Percentiles rank a stretch among this genome's conserved stretches.
Conservation (phyloP, 2,888 invertebrate genomes). For the Diachrysia chrysitis region DNA sequence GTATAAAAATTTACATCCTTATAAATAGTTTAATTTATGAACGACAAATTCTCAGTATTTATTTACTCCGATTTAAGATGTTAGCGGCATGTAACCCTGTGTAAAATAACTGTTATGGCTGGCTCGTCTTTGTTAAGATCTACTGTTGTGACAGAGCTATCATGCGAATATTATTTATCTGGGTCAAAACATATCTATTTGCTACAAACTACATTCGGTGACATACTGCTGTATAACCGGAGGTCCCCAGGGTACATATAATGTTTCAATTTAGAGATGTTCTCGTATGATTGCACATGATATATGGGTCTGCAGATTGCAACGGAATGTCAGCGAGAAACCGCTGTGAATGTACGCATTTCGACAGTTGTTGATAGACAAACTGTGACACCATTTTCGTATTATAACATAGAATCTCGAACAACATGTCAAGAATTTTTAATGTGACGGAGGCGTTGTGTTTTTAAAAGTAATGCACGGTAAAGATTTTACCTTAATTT, state of each 20-base stretch:
- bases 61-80: not conserved
- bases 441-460: not conserved
- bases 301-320: conserved; percentile 48
- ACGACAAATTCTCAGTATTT: too few relatives aligned
- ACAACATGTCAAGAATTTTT: not conserved
- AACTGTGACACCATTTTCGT: conserved; percentile 17
- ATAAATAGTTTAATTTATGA: too few relatives aligned
- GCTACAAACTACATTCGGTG: not conserved
- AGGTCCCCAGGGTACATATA: conserved; percentile 16
- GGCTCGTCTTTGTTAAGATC: not conserved
- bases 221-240: conserved; percentile 17
- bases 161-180: conserved; percentile 1
- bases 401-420: conserved; percentile 7
- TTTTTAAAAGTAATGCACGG: too few relatives aligned
- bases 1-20: too few relatives aligned
- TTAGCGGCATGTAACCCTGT: not conserved
- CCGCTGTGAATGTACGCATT: conserved; percentile 42
- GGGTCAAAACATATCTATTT: conserved; percentile 1
- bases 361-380: conserved; percentile 53
- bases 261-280: conserved; percentile 45
- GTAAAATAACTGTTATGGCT: not conserved
- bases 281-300: conserved; percentile 42
- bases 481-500: too few relatives aligned
- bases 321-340: conserved; percentile 39
- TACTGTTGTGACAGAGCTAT: not conserved